Base-by-base conservation (phyloP, 1,140 invertebrate species). In the Macrosteles quadrilineatus region DNA sequence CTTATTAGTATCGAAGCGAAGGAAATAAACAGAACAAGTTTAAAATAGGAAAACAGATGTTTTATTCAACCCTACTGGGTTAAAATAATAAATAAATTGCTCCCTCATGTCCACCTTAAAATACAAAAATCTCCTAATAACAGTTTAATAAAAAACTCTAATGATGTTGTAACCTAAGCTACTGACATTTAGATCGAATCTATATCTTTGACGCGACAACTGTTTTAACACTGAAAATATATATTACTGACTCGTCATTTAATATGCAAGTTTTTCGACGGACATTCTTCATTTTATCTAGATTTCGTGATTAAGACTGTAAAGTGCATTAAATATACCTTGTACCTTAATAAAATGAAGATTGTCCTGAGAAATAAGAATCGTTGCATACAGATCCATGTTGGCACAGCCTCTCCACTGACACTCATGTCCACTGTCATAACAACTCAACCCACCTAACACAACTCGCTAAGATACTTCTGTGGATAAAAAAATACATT, bases 61-160 rank as follows among this genome's bases (percentile, higher is more conserved):
- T 59, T 50, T 59, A 59, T 59, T 59, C 27, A 59, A 59, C 55
- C 55, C 55, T 59, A 30, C 55, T 59, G 55, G 27, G 55, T 59
- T 59, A 59, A 59, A 59, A 59, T 59, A 59, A 59, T 59, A 59
- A 59, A 59, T 59, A 59, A 59, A 25, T 59, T 59, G 55, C 55
- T 59, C 55, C 55, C 55, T 59, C 55, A 59, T 59, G 2, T 59
- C 55, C 55, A 59, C 55, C 55, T 59, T 59, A 59, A 36, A 59
- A 27, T 59, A 59, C 55, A 59, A 59, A 59, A 59, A 27, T 59
- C 55, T 27, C 27, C 55, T 59, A 59, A 27, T 29, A 59, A 59
- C 55, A 59, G 21, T 27, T 59, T 59, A 59, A 59, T 59, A 27
- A 59, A 59, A 59, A 59, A 59, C 27, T 59, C 55, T 59, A 59